Evolutionary conservation across 2,797 vertebrate genomes (phyloP).

Genomic region (Acipenser transmontanus): DNA sequence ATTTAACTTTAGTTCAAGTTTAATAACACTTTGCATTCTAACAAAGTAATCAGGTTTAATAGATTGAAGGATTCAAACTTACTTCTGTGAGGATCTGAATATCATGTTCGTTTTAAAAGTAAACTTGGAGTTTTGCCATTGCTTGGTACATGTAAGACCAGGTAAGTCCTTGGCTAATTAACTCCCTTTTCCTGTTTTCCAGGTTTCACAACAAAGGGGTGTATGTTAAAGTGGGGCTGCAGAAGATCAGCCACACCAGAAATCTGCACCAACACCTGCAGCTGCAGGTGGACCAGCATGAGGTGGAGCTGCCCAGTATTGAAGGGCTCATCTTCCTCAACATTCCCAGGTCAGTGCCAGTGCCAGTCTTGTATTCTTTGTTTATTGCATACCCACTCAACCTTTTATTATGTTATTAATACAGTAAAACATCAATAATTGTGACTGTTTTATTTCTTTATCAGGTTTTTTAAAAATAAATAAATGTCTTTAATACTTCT

Average conservation of each 20-base stretch:
- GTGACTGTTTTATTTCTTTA: too few relatives aligned
- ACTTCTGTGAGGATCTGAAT: too few relatives aligned
- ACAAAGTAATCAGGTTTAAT: too few relatives aligned
- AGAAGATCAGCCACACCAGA: slow-evolving; percentile 81
- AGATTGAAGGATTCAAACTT: too few relatives aligned
- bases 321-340: slow-evolving; percentile 96
- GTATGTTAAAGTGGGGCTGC: slow-evolving; percentile 86
- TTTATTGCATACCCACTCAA: neutral
- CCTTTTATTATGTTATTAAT: neutral
- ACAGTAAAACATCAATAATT: neutral
- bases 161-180: too few relatives aligned
- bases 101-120: too few relatives aligned
- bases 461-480: too few relatives aligned
- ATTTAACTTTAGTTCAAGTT: too few relatives aligned
- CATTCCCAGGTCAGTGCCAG: slow-evolving; percentile 75
- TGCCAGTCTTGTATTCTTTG: neutral
- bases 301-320: slow-evolving; percentile 79
- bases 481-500: too few relatives aligned
- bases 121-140: too few relatives aligned
- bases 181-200: slow-evolving; percentile 1
- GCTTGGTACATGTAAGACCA: too few relatives aligned
- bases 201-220: slow-evolving; percentile 96
- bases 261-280: slow-evolving; percentile 79
- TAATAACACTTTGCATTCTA: too few relatives aligned
- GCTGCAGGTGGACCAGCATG: slow-evolving; percentile 79